Evolutionary conservation across 2,797 vertebrate species (phyloP), one percentile per base, ranked within the genome.

Genomic region (Falco cherrug): DNA sequence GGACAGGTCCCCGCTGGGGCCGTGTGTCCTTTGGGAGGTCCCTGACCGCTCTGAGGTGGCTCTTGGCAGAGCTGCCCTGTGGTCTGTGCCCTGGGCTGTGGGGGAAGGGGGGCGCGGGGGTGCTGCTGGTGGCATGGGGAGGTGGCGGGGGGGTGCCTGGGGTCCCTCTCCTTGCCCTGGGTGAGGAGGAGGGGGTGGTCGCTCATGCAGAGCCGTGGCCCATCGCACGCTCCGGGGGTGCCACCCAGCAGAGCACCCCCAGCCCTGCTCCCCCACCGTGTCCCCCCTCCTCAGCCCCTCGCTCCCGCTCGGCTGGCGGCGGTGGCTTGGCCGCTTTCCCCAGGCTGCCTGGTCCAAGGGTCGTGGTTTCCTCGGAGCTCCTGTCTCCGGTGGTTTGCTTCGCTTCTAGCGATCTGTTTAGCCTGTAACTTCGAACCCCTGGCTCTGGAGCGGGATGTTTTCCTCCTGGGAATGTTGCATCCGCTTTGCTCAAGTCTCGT

Each of bases 401-500:
- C 0, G 0, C 60, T 76, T 7, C 35, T 8, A 6, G 37, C 0
- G 17, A 39, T 54, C 71, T 4, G 75, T 79, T 8, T 0, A 29
- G 84, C 80, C 80, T 6, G 33, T 3, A 33, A 7, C 59, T 53
- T 15, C 39, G 91, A 56, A 37, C n/a, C 68, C 43, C 73, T 53
- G 68, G 91, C 74, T 60, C 70, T 2, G 9, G 37, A 43, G 33
- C 24, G 6, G 90, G 88, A 10, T 37, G 8, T 53, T 78, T 83
- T 37, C 77, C 48, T 56, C 57, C 73, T 1, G 18, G 53, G 63
- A 63, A 76, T 7, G 87, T 6, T 20, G 33, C 48, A 4, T 11
- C 59, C 24, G 69, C 84, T 14, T 2, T 4, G 8, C 60, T 6
- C 11, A 16, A 43, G 25, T 6, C 63, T 53, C 89, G 31, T 22